These are phyloP conservation scores for Euproctis similis DNA, from an alignment of 2,888 invertebrate genomes.

Conservation along the genomic window DNA sequence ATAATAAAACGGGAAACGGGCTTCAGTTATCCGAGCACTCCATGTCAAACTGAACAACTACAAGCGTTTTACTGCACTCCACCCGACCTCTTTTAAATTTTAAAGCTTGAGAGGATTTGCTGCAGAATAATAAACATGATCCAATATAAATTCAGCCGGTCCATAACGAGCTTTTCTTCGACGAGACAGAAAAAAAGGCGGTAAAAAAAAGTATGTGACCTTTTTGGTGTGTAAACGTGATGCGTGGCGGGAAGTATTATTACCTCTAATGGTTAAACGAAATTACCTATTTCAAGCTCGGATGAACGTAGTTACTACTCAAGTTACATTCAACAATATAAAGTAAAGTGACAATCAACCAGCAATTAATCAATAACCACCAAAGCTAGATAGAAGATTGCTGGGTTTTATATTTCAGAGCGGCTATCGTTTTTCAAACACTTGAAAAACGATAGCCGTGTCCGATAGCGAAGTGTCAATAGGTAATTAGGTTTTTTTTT, in stretches of 20 bases:
- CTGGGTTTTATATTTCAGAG: slow-evolving; percentile 3
- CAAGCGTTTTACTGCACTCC: slow-evolving; percentile 4
- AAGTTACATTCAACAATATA: slow-evolving; percentile 11
- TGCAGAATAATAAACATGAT: slow-evolving; percentile 23
- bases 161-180: slow-evolving; percentile 18
- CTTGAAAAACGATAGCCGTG: no score
- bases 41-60: slow-evolving; percentile 1
- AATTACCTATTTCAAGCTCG: slow-evolving; percentile 51
- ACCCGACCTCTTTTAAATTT: slow-evolving; percentile 1
- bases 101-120: slow-evolving; percentile 9
- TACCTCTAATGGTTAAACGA: slow-evolving; percentile 34
- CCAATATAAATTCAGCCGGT: slow-evolving; percentile 24
- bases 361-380: no score
- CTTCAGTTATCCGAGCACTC: not conserved
- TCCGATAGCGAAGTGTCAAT: no score
- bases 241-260: slow-evolving; percentile 26
- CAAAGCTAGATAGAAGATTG: no score
- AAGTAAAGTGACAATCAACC: no score
- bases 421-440: no score
- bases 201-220: slow-evolving; percentile 26
- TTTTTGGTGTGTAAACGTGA: slow-evolving; percentile 36
- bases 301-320: slow-evolving; percentile 33
- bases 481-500: no score
- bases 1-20: not conserved
- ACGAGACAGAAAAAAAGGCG: slow-evolving; percentile 24